Conservation (phyloP, 1,140 invertebrate species). For the Lucilia cuprina region DNA sequence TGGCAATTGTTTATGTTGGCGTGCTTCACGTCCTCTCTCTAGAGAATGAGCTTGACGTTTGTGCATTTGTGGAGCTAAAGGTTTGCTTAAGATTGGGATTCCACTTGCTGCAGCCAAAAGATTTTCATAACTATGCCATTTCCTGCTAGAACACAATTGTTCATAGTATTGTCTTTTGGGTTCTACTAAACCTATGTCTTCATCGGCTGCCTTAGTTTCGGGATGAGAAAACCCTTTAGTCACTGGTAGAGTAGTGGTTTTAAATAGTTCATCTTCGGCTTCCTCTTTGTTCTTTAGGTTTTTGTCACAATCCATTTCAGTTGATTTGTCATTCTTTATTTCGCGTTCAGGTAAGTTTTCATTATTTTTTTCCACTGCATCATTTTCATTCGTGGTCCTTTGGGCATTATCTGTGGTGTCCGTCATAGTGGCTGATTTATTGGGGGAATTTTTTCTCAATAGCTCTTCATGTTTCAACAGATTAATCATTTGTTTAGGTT, state of each 20-base stretch:
- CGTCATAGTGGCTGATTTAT: neutral
- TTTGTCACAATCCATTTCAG: neutral
- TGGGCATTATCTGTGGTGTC: neutral
- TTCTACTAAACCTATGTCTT: constrained; percentile 53
- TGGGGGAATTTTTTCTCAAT: neutral
- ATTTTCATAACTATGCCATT: constrained; percentile 39
- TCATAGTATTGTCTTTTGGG: constrained; percentile 56
- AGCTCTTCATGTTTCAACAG: neutral
- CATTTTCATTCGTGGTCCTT: neutral
- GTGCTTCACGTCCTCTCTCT: constrained; percentile 43
- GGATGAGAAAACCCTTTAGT: constrained; percentile 55
- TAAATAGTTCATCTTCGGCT: neutral
- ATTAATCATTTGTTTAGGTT: constrained; percentile 23
- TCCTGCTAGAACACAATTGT: constrained; percentile 43
- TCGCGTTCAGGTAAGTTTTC: neutral
- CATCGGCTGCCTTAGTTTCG: constrained; percentile 55
- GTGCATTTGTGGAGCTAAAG: neutral
- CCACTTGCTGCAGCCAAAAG: neutral
- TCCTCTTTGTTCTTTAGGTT: neutral
- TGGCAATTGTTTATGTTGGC: constrained; percentile 45
- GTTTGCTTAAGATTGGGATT: neutral
- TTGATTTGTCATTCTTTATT: neutral
- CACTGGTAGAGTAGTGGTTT: constrained; percentile 39
- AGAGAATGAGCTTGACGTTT: constrained; percentile 54
- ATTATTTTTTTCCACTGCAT: neutral